Conservation (phyloP, 2,113 vertebrate genomes). For the Dasyornis broadbenti region DNA sequence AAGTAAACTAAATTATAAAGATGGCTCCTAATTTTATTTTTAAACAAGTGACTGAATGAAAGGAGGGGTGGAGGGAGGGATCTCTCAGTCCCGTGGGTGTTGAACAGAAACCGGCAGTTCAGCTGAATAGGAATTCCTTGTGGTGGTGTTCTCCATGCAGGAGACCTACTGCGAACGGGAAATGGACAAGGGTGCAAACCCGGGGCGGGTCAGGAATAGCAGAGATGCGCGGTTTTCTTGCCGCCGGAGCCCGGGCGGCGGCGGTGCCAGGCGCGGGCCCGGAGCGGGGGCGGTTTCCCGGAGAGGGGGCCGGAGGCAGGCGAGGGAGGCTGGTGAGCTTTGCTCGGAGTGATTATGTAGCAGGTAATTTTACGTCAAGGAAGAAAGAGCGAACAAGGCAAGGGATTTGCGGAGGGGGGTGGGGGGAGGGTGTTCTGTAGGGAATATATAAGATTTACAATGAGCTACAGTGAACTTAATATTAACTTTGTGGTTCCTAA, state of each 20-base stretch:
- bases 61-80: not conserved
- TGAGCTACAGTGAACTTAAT: constrained; percentile 55
- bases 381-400: constrained; percentile 43
- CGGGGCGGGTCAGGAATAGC: not conserved
- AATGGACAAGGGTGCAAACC: not conserved
- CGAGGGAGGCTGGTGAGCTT: not conserved
- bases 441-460: constrained; percentile 66
- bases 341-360: constrained; percentile 31
- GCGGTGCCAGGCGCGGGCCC: not conserved
- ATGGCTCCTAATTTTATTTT: constrained; percentile 69
- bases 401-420: constrained; percentile 9
- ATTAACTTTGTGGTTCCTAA: constrained; percentile 49
- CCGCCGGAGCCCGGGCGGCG: not conserved
- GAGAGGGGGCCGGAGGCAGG: not conserved
- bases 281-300: not conserved
- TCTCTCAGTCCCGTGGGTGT: not conserved
- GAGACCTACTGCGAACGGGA: not conserved
- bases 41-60: constrained; percentile 12
- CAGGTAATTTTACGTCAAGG: constrained; percentile 59
- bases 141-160: not conserved
- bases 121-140: not conserved
- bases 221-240: not conserved
- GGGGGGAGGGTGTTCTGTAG: not conserved
- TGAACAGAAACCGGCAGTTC: not conserved
- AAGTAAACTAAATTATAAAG: constrained; percentile 78